Evolutionary conservation across 2,888 invertebrate genomes (phyloP).

Genomic region (Neuroscelio doddi): DNA sequence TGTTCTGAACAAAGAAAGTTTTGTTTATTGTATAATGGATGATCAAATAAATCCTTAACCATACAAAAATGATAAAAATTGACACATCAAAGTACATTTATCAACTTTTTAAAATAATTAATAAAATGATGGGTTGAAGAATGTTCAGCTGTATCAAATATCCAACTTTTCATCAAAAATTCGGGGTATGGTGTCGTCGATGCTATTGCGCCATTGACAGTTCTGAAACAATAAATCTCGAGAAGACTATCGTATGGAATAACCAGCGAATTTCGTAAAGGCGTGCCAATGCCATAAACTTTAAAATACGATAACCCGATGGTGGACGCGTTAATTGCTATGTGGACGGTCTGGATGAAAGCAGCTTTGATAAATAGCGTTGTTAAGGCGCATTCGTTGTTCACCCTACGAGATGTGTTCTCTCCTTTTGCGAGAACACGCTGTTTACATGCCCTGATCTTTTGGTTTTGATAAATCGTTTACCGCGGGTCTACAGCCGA

Average conservation of each 20-base stretch:
- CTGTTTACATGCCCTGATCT: conserved; percentile 60
- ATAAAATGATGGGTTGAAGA: too few species aligned
- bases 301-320: conserved; percentile 68
- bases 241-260: conserved; percentile 21
- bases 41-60: too few species aligned
- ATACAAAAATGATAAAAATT: too few species aligned
- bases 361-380: conserved; percentile 68
- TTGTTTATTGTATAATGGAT: too few species aligned
- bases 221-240: conserved; percentile 43
- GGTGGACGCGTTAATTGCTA: conserved; percentile 70
- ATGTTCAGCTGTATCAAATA: background rate
- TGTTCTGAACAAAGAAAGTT: too few species aligned
- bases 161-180: background rate
- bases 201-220: conserved; percentile 37
- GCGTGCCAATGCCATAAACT: conserved; percentile 67
- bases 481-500: conserved; percentile 50
- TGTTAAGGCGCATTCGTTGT: conserved; percentile 62
- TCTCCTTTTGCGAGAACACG: conserved; percentile 27
- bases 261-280: conserved; percentile 65
- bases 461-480: conserved; percentile 61
- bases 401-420: conserved; percentile 47
- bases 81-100: too few species aligned
- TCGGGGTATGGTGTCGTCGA: conserved; percentile 4
- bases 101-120: too few species aligned
- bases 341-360: conserved; percentile 66